Base-by-base conservation (phyloP, 2,888 invertebrate genomes). In the Polyommatus iphigenia region DNA sequence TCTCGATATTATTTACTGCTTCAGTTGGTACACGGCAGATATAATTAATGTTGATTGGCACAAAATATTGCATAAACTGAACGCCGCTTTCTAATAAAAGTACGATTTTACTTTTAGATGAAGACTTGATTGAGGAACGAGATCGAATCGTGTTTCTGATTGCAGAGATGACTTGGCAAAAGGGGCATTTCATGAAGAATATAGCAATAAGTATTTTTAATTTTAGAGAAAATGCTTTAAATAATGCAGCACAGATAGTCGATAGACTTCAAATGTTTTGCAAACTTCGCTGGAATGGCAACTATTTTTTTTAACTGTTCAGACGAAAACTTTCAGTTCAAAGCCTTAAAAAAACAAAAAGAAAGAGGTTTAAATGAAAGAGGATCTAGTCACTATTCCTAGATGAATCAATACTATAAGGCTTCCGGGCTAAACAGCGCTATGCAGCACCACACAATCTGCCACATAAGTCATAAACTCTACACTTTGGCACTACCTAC, bases 351-450 rank as follows among this genome's bases (percentile, higher is more conserved):
- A 59, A 59, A 59, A 59, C 41, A 41, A 77, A 77, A 75, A 57
- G 71, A 77, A 76, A 76, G 76, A 78, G 82, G 83, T 32, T 41
- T 46, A 20, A 10, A 72, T 83, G 85, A 80, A 81, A 82, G 81
- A 85, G 84, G 84, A 62, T 24, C 24, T 36, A 36, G 36, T 36
- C 24, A 62, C 24, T 13, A 62, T 6, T 2, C 6, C n/a, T 83
- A 81, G 79, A 81, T 80, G 84, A 85, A 87, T 87, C 87, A 84
- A 87, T 88, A 87, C 80, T 84, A 85, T 24, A 24, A 24, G 80
- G 83, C 81, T 82, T 80, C 83, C 81, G 80, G 81, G 78, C 73
- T 50, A 78, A 77, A 71, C 71, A 78, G 78, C 79, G 79, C 79
- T 81, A 82, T 83, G 81, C 80, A 81, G 78, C 80, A 79, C 76